Base-by-base conservation (phyloP, 2,797 vertebrate genomes). In the Discoglossus pictus region DNA sequence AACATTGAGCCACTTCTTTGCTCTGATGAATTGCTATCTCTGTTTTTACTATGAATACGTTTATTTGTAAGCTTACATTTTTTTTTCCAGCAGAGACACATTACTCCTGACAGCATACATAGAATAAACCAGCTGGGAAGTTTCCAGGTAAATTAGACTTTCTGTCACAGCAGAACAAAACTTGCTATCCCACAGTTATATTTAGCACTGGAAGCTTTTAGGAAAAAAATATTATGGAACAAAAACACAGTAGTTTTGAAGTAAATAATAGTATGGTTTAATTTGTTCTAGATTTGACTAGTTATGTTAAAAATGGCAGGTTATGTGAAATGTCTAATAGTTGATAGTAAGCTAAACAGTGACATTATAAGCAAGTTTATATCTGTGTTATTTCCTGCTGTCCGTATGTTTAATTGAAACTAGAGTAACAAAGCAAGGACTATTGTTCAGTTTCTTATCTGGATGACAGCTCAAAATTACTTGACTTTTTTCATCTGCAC, bases 181-280 rank as follows among this genome's bases (percentile, higher is more conserved):
- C 52, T 65, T 56, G 40, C 39, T 56, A 56, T 65, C 44, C 51
- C 36, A 46, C 17, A 65, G 40, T 65, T 65, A 55, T 25, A 56
- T 56, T 36, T 44, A 65, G 63, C 53, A 21, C 12, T 21, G 18
- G 18, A 23, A 47, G 9, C 8, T 47, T 47, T 21, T 7, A 20
- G 44, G 23, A 47, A 21, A 9, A 47, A 21, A 47, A 21, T 47
- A 9, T 47, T 9, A 31, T 8, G 27, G 27, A 4, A 3, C 15
- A 47, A 12, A 46, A 46, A 21, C 10, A 46, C 9, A 47, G 9
- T 21, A 47, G 6, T 36, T 36, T 7, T 7, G 10, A 11, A 11
- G 10, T 7, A 31, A 36, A 7, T 36, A 36, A 7, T 11, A 7
- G 10, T 36, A 6, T 36, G 6, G 6, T 12, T 36, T 5, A 11